Base-by-base conservation (phyloP, 2,113 vertebrate genomes). In the Marcusenius ussheri region DNA sequence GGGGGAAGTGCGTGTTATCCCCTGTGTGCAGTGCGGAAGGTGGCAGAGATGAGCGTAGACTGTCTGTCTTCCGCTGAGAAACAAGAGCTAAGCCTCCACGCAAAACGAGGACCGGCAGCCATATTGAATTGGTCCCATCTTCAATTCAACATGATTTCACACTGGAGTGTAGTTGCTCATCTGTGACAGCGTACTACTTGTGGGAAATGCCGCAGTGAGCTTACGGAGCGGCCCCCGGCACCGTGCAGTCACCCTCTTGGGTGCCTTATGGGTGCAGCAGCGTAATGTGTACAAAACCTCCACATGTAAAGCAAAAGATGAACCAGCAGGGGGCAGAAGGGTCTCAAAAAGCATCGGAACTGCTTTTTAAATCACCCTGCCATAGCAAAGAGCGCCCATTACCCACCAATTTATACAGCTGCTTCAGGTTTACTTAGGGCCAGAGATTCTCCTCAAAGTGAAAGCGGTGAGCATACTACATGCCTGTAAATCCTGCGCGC, bases 21-120 rank as follows among this genome's bases (percentile, higher is more conserved):
- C 95, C 96, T 93, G 95, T 94, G 91, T 96, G 95, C 91, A 96
- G 93, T 93, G 95, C 93, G 92, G 96, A 95, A 93, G 96, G 95
- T 95, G 94, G 94, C 92, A 93, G 35, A 47, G 70, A 90, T 87
- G 92, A 93, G 93, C 92, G 92, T 92, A 95, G 91, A 94, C 1
- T 93, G 90, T 77, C 49, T 46, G 19, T 19, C 83, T 24, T 83
- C 80, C 80, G 39, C 53, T 89, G 91, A 89, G 91, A 92, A 91
- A 92, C 88, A 88, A 51, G 80, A 51, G 31, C 85, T 17, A 92
- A 92, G 94, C 93, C 94, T 95, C 95, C 92, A 93, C 89, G 66
- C 91, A 91, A 92, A n/a, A 50, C 2, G 24, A 50, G 49, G 42
- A 21, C 88, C 13, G 27, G 49, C 31, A 56, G 49, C 85, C 50